A percentile compares a stretch with the other conserved stretches of the same genome.
Evolutionary conservation across 2,888 invertebrate species (phyloP).

Genomic region (Athripsodes cinereus): DNA sequence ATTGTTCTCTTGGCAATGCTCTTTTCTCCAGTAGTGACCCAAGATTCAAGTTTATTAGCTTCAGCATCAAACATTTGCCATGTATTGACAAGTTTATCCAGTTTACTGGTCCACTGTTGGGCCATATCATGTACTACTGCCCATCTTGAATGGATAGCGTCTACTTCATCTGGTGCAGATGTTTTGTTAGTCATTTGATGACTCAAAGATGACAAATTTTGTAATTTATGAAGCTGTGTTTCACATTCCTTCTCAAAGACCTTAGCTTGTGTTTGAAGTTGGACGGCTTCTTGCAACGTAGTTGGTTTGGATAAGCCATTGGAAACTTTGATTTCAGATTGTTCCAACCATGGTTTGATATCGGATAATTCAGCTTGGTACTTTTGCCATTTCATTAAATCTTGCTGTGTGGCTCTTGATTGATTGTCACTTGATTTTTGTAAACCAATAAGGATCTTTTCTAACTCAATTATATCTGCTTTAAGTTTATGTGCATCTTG

Average conservation of each 20-base stretch:
- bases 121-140: slow-evolving; percentile 77
- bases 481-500: slow-evolving; percentile 69
- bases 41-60: slow-evolving; percentile 68
- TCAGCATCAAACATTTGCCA: slow-evolving; percentile 81
- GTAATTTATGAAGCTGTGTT: slow-evolving; percentile 66
- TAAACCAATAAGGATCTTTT: slow-evolving; percentile 69
- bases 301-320: slow-evolving; percentile 67
- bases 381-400: slow-evolving; percentile 77
- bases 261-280: slow-evolving; percentile 65
- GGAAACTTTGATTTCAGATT: slow-evolving; percentile 75
- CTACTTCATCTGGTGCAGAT: slow-evolving; percentile 76
- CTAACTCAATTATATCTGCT: slow-evolving; percentile 67
- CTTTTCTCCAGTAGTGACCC: slow-evolving; percentile 67
- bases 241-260: slow-evolving; percentile 74
- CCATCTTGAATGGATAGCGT: slow-evolving; percentile 78
- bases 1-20: slow-evolving; percentile 51
- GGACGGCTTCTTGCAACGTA: slow-evolving; percentile 74
- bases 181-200: slow-evolving; percentile 71
- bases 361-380: slow-evolving; percentile 74
- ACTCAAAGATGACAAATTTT: slow-evolving; percentile 66
- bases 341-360: slow-evolving; percentile 83
- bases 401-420: slow-evolving; percentile 67
- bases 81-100: slow-evolving; percentile 70
- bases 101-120: slow-evolving; percentile 68
- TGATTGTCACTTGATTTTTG: slow-evolving; percentile 72